These are phyloP conservation scores for Mesorhabditis belari DNA, from an alignment of 2,888 invertebrate species.

Conservation along the genomic window DNA sequence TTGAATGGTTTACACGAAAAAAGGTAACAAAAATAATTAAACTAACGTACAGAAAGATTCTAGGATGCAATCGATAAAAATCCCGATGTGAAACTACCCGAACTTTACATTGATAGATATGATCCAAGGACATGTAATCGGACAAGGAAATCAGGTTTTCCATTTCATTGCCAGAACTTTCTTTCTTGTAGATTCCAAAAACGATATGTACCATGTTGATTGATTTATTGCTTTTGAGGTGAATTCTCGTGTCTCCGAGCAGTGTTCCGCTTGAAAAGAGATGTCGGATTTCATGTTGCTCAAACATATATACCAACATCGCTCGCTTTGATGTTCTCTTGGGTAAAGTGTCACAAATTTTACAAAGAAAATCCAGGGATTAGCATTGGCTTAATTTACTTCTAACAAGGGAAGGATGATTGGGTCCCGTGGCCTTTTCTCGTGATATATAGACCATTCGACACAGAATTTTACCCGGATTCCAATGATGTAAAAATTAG, in stretches of 20 bases:
- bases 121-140: slow-evolving; percentile 40
- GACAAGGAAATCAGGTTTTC: slow-evolving; percentile 33
- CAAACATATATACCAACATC: slow-evolving; percentile 52
- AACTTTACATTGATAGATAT: slow-evolving; percentile 47
- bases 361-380: no score
- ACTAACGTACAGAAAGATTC: not conserved
- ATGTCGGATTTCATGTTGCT: slow-evolving; percentile 51
- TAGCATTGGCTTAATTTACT: no score
- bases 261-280: slow-evolving; percentile 47
- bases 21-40: slow-evolving; percentile 18
- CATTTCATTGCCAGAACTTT: not conserved
- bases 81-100: slow-evolving; percentile 51
- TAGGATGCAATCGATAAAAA: slow-evolving; percentile 51
- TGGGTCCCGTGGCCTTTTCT: no score
- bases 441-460: no score
- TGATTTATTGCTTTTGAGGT: slow-evolving; percentile 17
- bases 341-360: slow-evolving; percentile 40
- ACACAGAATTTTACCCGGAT: no score
- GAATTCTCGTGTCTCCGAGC: slow-evolving; percentile 48
- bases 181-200: no score
- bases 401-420: no score
- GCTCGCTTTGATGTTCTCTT: slow-evolving; percentile 51
- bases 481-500: no score
- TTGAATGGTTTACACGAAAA: slow-evolving; percentile 51
- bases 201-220: slow-evolving; percentile 2